Base-by-base conservation (phyloP, 2,113 vertebrate genomes). In the Onychorhynchus coronatus region DNA sequence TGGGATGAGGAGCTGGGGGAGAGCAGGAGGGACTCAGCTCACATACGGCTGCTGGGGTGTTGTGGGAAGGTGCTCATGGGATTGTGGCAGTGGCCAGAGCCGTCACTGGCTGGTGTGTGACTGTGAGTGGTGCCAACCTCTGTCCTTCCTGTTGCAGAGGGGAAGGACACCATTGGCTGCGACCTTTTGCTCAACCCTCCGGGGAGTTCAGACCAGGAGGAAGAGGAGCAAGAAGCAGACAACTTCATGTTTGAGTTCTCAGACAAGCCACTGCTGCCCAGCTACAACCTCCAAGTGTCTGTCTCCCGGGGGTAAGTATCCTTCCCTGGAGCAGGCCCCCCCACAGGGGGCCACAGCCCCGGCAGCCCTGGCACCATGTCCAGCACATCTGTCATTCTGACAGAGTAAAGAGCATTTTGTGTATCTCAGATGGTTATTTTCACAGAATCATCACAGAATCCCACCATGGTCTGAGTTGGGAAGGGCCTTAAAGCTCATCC, bases 221-320 rank as follows among this genome's bases (percentile, higher is more conserved):
- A 98, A 18, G 99, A 99, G 39, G 97, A 97, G 86, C 98, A 98
- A 72, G 98, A 98, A 11, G 98, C 98, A 49, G 98, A 98, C 96
- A 98, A 99, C 88, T 99, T 99, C 93, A 94, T 99, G 97, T 99
- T 99, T 53, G 99, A 99, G 97, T 99, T 99, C 98, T 99, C 99
- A 62, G 98, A 99, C 8, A 99, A 99, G 95, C 99, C 99, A 1
- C 99, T 99, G 63, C 96, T 99, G 75, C 98, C 99, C 97, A 99
- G 99, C 97, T 99, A 99, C 92, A 99, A 99, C 75, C 97, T 99
- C 78, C 99, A 99, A 94, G 99, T 99, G 95, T 99, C 99, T 1
- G 97, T 99, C 79, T 98, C 98, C 63, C 99, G 98, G 28, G 99
- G 98, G 99, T 99, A 97, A 99, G 99, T 99, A 31, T 61, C 59